Percentiles rank a stretch among this genome's conserved stretches.
Conservation (phyloP, 2,888 invertebrate species). For the Euclidia mi region DNA sequence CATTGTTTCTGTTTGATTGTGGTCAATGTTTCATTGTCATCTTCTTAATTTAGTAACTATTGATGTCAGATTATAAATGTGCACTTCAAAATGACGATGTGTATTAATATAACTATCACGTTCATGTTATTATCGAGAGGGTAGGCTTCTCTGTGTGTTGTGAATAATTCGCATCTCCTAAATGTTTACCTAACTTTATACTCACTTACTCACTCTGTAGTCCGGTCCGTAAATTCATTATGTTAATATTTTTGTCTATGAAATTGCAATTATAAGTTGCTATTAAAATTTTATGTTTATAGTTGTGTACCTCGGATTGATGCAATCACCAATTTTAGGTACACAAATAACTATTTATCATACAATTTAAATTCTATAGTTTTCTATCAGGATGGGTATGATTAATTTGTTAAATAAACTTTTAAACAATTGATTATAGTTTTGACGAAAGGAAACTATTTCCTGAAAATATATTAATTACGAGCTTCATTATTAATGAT, state of each 20-base stretch:
- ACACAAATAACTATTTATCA: no score
- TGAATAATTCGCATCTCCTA: conserved; percentile 37
- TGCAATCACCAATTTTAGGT: no score
- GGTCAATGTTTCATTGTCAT: conserved; percentile 19
- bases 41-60: conserved; percentile 32
- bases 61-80: conserved; percentile 42
- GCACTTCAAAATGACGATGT: conserved; percentile 40
- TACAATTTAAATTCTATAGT: no score
- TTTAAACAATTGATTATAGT: no score
- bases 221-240: conserved; percentile 20
- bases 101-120: conserved; percentile 27
- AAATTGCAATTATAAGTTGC: conserved; percentile 2
- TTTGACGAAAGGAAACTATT: no score
- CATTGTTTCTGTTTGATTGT: conserved; percentile 48
- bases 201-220: conserved; percentile 29
- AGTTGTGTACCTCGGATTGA: no score
- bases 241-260: conserved; percentile 23
- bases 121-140: conserved; percentile 21
- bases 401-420: no score
- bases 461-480: no score
- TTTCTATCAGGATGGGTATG: no score
- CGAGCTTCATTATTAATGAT: no score
- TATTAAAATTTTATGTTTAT: no score
- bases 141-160: conserved; percentile 34
- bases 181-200: conserved; percentile 32